phyloP scores from a whole-genome alignment of 2,113 vertebrate genomes.

The Ondatra zibethicus region DNA sequence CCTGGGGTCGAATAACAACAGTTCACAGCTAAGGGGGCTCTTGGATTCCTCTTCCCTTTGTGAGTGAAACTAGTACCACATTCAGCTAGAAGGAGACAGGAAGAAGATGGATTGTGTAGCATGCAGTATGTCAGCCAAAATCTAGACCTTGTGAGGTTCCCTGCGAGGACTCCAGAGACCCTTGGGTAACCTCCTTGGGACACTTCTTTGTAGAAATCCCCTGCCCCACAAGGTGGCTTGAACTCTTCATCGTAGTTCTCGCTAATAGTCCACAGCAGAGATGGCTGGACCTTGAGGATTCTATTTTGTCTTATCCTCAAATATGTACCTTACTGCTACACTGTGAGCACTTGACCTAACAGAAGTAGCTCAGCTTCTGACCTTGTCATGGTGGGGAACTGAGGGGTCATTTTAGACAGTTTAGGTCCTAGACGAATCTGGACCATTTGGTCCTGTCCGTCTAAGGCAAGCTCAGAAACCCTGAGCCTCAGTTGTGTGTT shows the following conservation, averaged over 20 bases:
- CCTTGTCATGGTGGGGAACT: rapidly evolving
- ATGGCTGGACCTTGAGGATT: background rate
- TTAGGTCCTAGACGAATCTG: background rate
- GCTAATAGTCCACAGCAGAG: background rate
- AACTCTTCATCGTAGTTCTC: background rate
- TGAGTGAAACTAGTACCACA: background rate
- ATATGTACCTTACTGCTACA: rapidly evolving
- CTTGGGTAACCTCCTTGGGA: background rate
- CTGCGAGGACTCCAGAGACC: background rate
- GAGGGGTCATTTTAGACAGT: background rate
- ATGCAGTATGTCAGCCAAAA: no score
- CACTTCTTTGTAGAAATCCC: background rate
- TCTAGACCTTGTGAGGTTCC: background rate
- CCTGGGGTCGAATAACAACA: background rate
- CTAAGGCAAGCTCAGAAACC: background rate
- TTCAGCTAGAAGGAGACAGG: background rate
- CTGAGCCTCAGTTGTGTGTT: background rate
- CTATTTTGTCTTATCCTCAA: background rate
- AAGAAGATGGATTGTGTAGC: rapidly evolving
- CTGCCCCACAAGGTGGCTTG: no score
- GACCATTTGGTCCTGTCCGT: background rate
- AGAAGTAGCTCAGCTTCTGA: background rate
- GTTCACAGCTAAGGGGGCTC: background rate
- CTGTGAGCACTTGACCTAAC: rapidly evolving
- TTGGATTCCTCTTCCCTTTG: background rate